These are phyloP conservation scores for Sicus ferrugineus DNA, from an alignment of 2,888 invertebrate species.

Conservation along the genomic window DNA sequence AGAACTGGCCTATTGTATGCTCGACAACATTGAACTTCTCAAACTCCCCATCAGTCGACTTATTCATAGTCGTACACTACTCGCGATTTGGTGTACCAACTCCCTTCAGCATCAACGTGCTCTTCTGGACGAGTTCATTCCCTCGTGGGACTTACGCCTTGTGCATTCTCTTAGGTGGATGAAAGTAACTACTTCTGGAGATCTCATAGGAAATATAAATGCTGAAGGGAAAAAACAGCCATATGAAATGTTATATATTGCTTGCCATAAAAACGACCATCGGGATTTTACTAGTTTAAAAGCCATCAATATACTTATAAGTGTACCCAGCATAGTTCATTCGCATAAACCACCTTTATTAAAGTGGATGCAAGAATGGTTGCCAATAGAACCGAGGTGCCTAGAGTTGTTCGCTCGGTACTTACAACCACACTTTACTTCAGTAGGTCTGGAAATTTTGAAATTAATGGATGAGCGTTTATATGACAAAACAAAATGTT, in stretches of 20 bases:
- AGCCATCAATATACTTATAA: slow-evolving; percentile 73
- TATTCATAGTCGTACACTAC: slow-evolving; percentile 71
- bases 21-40: slow-evolving; percentile 78
- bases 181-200: slow-evolving; percentile 70
- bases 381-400: slow-evolving; percentile 67
- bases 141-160: slow-evolving; percentile 78
- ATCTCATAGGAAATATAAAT: slow-evolving; percentile 74
- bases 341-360: slow-evolving; percentile 93
- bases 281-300: slow-evolving; percentile 52
- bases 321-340: slow-evolving; percentile 90
- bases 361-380: slow-evolving; percentile 67
- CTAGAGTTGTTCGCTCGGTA: slow-evolving; percentile 94
- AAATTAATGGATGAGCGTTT: slow-evolving; percentile 75
- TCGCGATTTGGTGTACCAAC: slow-evolving; percentile 95
- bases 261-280: slow-evolving; percentile 54
- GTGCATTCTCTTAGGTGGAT: slow-evolving; percentile 87
- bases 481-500: slow-evolving; percentile 42
- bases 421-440: slow-evolving; percentile 83
- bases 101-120: slow-evolving; percentile 74
- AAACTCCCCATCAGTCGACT: slow-evolving; percentile 75
- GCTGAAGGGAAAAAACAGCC: slow-evolving; percentile 77
- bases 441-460: slow-evolving; percentile 86
- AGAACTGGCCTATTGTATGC: slow-evolving; percentile 74
- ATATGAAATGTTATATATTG: slow-evolving; percentile 82
- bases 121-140: slow-evolving; percentile 77